A percentile compares a stretch with the other conserved stretches of the same genome.
These are phyloP conservation scores for Hydrolagus affinis DNA, from an alignment of 2,113 vertebrate genomes.

Conservation along the genomic window DNA sequence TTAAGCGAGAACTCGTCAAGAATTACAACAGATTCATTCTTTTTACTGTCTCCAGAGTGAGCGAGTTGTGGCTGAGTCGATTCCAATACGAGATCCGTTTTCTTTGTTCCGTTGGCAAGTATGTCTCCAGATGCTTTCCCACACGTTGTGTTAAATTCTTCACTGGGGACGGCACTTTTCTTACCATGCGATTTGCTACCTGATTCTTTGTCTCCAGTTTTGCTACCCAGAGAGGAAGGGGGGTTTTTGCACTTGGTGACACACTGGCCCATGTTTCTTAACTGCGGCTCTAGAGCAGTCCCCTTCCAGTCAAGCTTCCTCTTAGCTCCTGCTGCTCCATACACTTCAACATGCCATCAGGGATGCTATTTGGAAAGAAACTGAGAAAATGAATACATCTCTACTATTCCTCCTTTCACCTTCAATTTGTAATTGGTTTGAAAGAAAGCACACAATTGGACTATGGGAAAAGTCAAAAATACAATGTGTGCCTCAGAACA, in stretches of 20 bases:
- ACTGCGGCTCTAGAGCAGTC: conserved; percentile 53
- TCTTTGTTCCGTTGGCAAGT: conserved; percentile 86
- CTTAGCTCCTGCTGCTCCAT: conserved; percentile 56
- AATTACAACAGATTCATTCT: conserved; percentile 55
- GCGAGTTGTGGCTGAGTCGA: conserved; percentile 51
- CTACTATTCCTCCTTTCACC: not conserved
- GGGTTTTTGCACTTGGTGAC: conserved; percentile 99
- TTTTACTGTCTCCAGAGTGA: conserved; percentile 60
- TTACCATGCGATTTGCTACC: conserved; percentile 78
- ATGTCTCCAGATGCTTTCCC: conserved; percentile 74
- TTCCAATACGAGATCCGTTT: conserved; percentile 67
- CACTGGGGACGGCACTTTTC: conserved; percentile 70
- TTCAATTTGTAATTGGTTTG: too few species aligned
- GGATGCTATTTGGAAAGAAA: conserved; percentile 41
- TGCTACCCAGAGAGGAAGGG: conserved; percentile 93
- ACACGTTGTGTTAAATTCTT: conserved; percentile 60
- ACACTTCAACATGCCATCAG: conserved; percentile 82
- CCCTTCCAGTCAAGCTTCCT: conserved; percentile 63
- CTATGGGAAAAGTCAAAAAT: too few species aligned
- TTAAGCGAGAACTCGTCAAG: conserved; percentile 71
- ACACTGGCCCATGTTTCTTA: conserved; percentile 92
- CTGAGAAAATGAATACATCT: conserved; percentile 38
- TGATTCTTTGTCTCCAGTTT: conserved; percentile 89
- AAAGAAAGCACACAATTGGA: too few species aligned
- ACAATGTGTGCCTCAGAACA: not conserved